phyloP scores from a whole-genome alignment of 1,140 invertebrate species.

The Drosophila nebulosa region DNA sequence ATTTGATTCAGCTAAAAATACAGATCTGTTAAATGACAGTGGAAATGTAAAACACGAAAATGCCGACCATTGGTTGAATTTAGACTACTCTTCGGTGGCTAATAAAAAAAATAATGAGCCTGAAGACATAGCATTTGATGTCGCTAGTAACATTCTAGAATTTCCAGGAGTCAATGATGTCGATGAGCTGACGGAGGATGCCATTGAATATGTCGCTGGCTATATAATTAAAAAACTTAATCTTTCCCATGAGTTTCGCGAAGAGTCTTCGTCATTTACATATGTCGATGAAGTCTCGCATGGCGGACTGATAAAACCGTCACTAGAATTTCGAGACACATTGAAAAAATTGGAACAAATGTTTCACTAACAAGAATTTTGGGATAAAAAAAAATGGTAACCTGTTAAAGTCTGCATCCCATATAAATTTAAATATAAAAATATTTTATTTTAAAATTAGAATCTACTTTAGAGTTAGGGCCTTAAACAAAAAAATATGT shows the following conservation, averaged over 20 bases:
- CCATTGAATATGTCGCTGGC: neutral
- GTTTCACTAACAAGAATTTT: too few relatives aligned
- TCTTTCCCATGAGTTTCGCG: neutral
- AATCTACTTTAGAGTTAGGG: too few relatives aligned
- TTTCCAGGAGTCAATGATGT: neutral
- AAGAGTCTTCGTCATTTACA: neutral
- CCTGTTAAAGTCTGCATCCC: too few relatives aligned
- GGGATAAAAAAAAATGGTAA: too few relatives aligned
- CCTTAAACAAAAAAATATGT: too few relatives aligned
- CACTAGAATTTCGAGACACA: neutral
- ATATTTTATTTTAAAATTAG: too few relatives aligned
- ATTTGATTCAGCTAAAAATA: too few relatives aligned
- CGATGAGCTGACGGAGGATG: constrained; percentile 6
- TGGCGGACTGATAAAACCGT: neutral
- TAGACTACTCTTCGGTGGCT: neutral
- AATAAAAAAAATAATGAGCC: neutral
- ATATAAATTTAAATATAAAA: too few relatives aligned
- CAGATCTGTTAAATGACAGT: too few relatives aligned
- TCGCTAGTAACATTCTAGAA: neutral
- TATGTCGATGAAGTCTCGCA: neutral
- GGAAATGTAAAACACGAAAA: too few relatives aligned
- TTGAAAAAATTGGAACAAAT: neutral
- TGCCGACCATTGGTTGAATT: too few relatives aligned
- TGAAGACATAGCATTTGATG: neutral
- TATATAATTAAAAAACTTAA: neutral